These are phyloP conservation scores for Sparus aurata DNA, from an alignment of 2,797 vertebrate species.

Conservation along the genomic window DNA sequence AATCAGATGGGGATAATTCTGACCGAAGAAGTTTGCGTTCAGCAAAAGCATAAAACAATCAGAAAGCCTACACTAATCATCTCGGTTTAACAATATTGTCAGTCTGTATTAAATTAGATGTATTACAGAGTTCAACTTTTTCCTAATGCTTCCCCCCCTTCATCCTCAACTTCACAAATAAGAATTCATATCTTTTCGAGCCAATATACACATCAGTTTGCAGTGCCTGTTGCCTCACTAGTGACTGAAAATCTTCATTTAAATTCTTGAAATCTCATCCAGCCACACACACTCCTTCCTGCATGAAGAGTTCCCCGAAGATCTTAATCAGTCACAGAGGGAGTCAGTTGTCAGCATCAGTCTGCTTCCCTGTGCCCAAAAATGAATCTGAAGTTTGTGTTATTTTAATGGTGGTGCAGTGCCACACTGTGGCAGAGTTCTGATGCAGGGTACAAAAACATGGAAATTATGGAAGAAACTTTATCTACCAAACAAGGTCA, in stretches of 20 bases:
- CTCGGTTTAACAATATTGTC: not conserved
- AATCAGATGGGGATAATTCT: not conserved
- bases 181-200: not conserved
- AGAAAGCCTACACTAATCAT: not conserved
- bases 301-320: conserved; percentile 27
- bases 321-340: conserved; percentile 58
- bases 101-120: not conserved
- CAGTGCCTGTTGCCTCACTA: not conserved
- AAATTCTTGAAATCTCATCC: conserved; percentile 20
- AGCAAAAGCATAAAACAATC: conserved; percentile 4
- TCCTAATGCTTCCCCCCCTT: not conserved
- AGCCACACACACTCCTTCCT: conserved; percentile 1
- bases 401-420: conserved; percentile 48
- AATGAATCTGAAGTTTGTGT: not conserved
- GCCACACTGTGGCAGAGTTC: conserved; percentile 67
- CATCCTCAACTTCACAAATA: conserved; percentile 1
- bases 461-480: not conserved
- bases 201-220: conserved; percentile 1
- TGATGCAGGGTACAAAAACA: conserved; percentile 7
- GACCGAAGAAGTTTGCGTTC: not conserved
- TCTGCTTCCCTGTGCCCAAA: conserved; percentile 27
- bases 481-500: not conserved
- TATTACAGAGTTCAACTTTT: not conserved
- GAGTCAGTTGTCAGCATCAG: conserved; percentile 30
- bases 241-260: conserved; percentile 36